phyloP scores from a whole-genome alignment of 2,888 invertebrate genomes.

The Drosophila atripex region DNA sequence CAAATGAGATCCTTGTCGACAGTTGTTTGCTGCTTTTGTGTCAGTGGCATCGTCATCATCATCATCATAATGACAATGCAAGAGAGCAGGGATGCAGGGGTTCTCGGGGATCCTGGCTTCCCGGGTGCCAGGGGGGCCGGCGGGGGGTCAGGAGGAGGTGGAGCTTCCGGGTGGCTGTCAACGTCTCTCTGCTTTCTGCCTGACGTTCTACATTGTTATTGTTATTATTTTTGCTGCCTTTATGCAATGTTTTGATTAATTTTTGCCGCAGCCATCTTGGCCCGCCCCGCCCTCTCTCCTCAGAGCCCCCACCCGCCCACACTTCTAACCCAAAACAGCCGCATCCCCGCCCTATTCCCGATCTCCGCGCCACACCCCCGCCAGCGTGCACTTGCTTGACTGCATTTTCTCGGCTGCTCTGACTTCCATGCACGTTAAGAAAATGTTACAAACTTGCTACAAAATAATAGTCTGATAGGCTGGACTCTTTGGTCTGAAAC shows the following conservation, averaged over 20 bases:
- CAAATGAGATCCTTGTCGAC: conserved; percentile 83
- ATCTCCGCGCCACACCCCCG: background rate
- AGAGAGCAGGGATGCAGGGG: background rate
- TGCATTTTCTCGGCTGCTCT: conserved; percentile 63
- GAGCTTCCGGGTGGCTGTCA: conserved; percentile 30
- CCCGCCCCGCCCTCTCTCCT: background rate
- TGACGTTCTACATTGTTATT: conserved; percentile 83
- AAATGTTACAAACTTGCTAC: background rate
- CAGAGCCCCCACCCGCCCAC: background rate
- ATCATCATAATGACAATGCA: conserved; percentile 41
- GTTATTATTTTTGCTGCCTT: conserved; percentile 84
- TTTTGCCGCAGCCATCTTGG: conserved; percentile 74
- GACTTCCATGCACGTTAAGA: conserved; percentile 11
- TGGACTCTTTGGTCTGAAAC: background rate
- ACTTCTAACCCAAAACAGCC: conserved; percentile 34
- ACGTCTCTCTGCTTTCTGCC: conserved; percentile 64
- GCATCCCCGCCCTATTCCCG: background rate
- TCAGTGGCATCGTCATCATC: conserved; percentile 76
- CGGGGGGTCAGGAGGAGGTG: conserved; percentile 2
- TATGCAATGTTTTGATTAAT: conserved; percentile 84
- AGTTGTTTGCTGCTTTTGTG: conserved; percentile 80
- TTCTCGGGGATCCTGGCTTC: background rate
- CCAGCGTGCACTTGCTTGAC: conserved; percentile 69
- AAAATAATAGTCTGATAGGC: too few relatives aligned
- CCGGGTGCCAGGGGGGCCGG: background rate